A percentile compares a stretch with the other conserved stretches of the same genome.
These are phyloP conservation scores for Sebastes paucispinis DNA, from an alignment of 2,797 vertebrate species.

Conservation along the genomic window DNA sequence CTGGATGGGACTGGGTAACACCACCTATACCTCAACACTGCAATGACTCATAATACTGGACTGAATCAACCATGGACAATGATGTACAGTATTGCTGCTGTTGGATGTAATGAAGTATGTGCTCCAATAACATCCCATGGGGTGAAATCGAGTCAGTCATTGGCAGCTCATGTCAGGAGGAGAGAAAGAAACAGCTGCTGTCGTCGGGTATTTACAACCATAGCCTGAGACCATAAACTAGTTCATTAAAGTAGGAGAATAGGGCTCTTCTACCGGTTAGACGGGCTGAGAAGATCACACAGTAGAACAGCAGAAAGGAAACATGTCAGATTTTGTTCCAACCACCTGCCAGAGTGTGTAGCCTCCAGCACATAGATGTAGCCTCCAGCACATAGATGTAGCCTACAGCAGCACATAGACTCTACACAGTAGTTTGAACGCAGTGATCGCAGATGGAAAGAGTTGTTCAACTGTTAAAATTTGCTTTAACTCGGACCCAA, in stretches of 20 bases:
- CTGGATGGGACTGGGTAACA: neutral
- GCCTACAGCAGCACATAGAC: neutral
- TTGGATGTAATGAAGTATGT: constrained; percentile 4
- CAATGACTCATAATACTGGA: neutral
- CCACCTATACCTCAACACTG: neutral
- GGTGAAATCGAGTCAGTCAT: constrained; percentile 4
- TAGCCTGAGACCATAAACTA: neutral
- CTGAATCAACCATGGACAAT: neutral
- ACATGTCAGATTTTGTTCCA: neutral
- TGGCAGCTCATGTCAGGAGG: constrained; percentile 25
- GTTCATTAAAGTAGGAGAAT: neutral
- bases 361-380: neutral
- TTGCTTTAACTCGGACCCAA: neutral
- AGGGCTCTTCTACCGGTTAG: neutral
- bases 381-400: too few relatives aligned
- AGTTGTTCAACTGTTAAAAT: neutral
- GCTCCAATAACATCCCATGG: constrained; percentile 15
- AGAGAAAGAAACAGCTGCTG: constrained; percentile 40
- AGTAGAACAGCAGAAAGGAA: neutral
- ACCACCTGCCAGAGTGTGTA: constrained; percentile 26
- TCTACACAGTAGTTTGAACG: neutral
- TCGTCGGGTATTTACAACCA: constrained; percentile 20
- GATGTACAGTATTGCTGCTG: neutral
- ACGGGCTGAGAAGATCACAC: constrained; percentile 1
- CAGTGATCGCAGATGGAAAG: neutral